A percentile compares a stretch with the other conserved stretches of the same genome.
These are phyloP conservation scores for Acanthosepion pharaonis DNA, from an alignment of 2,888 invertebrate genomes.

Conservation along the genomic window DNA sequence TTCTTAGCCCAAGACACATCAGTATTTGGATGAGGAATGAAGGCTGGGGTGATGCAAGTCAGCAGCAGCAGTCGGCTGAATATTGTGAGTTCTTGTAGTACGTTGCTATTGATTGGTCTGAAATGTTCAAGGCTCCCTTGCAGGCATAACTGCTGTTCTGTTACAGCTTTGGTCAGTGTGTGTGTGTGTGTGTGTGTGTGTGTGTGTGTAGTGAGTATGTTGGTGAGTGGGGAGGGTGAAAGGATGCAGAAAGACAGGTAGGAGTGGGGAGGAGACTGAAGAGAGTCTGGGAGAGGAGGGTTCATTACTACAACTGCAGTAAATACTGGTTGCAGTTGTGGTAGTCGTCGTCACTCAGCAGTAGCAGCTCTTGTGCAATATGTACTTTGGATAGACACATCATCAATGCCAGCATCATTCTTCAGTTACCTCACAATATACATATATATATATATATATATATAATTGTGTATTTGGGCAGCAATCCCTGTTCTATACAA, in stretches of 20 bases:
- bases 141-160: background rate
- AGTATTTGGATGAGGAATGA: background rate
- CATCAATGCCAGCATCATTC: background rate
- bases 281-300: background rate
- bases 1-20: background rate
- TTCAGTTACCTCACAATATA: background rate
- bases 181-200: background rate
- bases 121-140: background rate
- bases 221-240: background rate
- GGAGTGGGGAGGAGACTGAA: background rate
- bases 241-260: background rate
- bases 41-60: background rate
- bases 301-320: background rate
- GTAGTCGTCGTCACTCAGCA: background rate
- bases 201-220: too few relatives aligned
- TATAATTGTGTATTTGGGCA: too few relatives aligned
- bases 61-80: background rate
- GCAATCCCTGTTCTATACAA: too few relatives aligned
- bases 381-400: background rate
- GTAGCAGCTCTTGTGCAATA: background rate
- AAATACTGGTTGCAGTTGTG: background rate
- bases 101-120: background rate
- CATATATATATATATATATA: too few relatives aligned
- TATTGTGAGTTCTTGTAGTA: background rate
- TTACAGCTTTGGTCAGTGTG: background rate